phyloP scores from a whole-genome alignment of 2,797 vertebrate species.

The Esox masquinongy region DNA sequence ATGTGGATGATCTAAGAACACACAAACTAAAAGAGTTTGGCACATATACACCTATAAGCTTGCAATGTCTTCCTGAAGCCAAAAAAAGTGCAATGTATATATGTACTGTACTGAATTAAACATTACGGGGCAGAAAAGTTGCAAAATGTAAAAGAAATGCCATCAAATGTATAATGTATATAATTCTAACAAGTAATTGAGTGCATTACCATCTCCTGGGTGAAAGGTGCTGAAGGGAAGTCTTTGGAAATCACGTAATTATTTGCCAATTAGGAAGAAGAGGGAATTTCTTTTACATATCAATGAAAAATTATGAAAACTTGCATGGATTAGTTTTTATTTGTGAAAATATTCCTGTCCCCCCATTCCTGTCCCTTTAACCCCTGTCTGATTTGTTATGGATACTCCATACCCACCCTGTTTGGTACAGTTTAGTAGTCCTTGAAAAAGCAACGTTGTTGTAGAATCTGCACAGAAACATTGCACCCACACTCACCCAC shows the following conservation, averaged over 20 bases:
- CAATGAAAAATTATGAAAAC: background rate
- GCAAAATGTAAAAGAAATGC: slow-evolving; percentile 1
- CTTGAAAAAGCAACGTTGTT: slow-evolving; percentile 7
- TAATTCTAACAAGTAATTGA: background rate
- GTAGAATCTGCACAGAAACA: slow-evolving; percentile 16
- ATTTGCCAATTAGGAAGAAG: background rate
- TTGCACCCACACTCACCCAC: slow-evolving; percentile 11
- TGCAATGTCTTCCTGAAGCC: slow-evolving; percentile 32
- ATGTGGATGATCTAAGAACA: slow-evolving; percentile 22
- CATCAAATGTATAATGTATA: slow-evolving; percentile 6
- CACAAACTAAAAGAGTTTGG: slow-evolving; percentile 31
- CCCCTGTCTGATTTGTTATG: background rate
- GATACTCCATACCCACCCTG: background rate
- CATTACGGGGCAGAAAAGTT: background rate
- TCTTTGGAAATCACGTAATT: slow-evolving; percentile 5
- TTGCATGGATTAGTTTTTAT: background rate
- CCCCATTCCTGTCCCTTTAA: background rate
- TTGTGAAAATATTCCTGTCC: background rate
- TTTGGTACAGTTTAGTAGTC: background rate
- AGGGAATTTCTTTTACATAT: background rate
- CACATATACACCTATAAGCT: slow-evolving; percentile 49
- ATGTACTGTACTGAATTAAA: slow-evolving; percentile 15
- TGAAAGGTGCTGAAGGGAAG: background rate
- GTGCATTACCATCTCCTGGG: background rate
- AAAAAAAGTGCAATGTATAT: slow-evolving; percentile 49